phyloP scores from a whole-genome alignment of 2,888 invertebrate genomes.

The Tetragonisca angustula region DNA sequence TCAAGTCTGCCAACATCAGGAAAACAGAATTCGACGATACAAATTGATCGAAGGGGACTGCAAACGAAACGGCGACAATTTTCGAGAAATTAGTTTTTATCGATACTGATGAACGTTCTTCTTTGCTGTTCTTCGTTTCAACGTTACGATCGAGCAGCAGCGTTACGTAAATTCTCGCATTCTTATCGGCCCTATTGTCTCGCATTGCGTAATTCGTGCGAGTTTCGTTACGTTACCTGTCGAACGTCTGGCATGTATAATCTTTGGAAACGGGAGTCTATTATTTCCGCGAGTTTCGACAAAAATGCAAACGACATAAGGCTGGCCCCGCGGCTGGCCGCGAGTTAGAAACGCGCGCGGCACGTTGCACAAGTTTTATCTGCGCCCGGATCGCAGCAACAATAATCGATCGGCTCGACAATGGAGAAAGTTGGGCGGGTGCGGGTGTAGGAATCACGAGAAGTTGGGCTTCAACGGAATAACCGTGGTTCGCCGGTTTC shows the following conservation, averaged over 20 bases:
- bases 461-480: slow-evolving; percentile 40
- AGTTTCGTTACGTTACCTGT: neutral
- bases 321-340: slow-evolving; percentile 16
- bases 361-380: slow-evolving; percentile 62
- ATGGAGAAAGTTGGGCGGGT: slow-evolving; percentile 79
- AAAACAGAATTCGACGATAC: too few species aligned
- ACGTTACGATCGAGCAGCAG: too few species aligned
- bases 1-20: too few species aligned
- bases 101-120: too few species aligned
- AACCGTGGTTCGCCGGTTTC: slow-evolving; percentile 42
- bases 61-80: too few species aligned
- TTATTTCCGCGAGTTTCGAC: slow-evolving; percentile 40
- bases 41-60: too few species aligned
- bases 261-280: slow-evolving; percentile 39
- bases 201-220: slow-evolving; percentile 27
- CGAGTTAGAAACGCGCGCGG: slow-evolving; percentile 39
- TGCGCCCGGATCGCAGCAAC: slow-evolving; percentile 66
- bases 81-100: too few species aligned
- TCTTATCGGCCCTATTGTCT: slow-evolving; percentile 24
- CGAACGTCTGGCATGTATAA: slow-evolving; percentile 28
- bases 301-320: slow-evolving; percentile 46
- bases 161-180: slow-evolving; percentile 6
- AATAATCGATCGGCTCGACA: slow-evolving; percentile 78
- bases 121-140: too few species aligned
- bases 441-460: slow-evolving; percentile 71